Evolutionary conservation across 2,797 vertebrate species (phyloP).

Genomic region (Hafferia zeledoni): DNA sequence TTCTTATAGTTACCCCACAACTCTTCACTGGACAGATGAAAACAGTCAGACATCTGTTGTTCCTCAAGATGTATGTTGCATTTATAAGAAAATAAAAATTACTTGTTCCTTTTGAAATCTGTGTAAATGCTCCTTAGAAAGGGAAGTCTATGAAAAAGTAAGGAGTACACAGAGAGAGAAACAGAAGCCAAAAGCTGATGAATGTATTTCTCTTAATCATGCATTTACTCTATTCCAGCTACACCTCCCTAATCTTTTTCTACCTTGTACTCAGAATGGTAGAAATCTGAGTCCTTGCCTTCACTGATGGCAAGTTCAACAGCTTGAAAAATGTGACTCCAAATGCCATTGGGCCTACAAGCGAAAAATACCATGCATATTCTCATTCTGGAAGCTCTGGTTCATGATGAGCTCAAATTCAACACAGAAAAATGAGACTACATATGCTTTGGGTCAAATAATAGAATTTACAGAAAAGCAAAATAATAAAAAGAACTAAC

Average conservation of each 20-base stretch:
- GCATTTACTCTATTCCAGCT: background rate
- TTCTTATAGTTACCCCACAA: background rate
- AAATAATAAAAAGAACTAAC: background rate
- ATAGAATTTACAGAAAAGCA: background rate
- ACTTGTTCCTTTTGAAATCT: background rate
- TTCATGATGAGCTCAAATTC: background rate
- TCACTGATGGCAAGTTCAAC: background rate
- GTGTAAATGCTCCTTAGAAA: background rate
- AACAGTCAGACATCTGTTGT: fast-evolving
- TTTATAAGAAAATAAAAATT: background rate
- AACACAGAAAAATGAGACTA: background rate
- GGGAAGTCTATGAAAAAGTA: background rate
- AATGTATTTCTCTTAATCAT: background rate
- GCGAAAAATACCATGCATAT: background rate
- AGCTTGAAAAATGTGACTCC: background rate
- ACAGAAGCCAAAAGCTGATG: background rate
- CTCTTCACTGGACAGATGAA: background rate
- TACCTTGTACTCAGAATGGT: background rate
- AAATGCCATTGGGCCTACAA: background rate
- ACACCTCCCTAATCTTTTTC: background rate
- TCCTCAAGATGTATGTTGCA: fast-evolving
- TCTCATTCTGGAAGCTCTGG: background rate
- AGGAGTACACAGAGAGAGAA: background rate
- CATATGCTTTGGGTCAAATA: background rate
- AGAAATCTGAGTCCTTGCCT: background rate